Conservation (phyloP, 2,113 vertebrate genomes). For the Lipotes vexillifer region DNA sequence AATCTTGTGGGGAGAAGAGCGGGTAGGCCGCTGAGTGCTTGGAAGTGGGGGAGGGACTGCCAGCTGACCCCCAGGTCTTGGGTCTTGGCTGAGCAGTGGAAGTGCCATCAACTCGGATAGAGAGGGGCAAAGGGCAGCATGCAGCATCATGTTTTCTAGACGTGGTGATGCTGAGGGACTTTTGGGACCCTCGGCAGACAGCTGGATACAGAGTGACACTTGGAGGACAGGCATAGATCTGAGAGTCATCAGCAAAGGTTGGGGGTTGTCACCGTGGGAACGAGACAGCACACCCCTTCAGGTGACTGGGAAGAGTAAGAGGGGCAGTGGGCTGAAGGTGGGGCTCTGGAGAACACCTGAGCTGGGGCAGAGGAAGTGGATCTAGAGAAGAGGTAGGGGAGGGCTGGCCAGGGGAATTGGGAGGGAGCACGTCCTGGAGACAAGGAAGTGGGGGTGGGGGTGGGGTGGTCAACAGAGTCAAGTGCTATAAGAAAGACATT, state of each 20-base stretch:
- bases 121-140: neutral
- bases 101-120: neutral
- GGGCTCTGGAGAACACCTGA: neutral
- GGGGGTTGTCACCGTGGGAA: neutral
- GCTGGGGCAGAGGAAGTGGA: neutral
- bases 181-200: neutral
- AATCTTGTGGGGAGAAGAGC: neutral
- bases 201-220: neutral
- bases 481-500: neutral
- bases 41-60: neutral
- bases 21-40: accelerated
- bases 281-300: accelerated
- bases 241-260: neutral
- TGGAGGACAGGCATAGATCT: neutral
- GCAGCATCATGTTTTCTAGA: neutral
- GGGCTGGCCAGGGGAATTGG: neutral
- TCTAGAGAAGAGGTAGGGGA: neutral
- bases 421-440: accelerated
- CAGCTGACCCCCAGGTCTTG: neutral
- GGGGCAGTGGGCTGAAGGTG: accelerated
- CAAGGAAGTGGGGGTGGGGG: neutral
- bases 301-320: too few species aligned
- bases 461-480: neutral
- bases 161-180: neutral
- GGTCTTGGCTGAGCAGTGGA: accelerated